These are phyloP conservation scores for Cybosia mesomella DNA, from an alignment of 2,888 invertebrate genomes.

Conservation along the genomic window DNA sequence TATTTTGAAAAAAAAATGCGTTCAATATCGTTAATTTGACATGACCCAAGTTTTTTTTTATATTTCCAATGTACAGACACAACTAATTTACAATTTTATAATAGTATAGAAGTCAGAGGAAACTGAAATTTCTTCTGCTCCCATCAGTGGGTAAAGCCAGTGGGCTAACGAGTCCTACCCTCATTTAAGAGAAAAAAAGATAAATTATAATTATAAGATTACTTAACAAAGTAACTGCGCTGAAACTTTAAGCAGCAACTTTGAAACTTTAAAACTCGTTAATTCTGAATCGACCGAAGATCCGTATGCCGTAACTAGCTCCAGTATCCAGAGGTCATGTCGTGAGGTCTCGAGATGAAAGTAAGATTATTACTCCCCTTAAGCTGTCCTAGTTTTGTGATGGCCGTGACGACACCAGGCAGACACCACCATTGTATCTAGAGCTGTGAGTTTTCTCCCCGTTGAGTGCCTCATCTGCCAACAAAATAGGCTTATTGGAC, in stretches of 20 bases:
- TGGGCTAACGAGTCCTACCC: too few species aligned
- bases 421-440: constrained; percentile 8
- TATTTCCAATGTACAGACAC: too few species aligned
- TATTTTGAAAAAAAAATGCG: too few species aligned
- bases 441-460: background rate
- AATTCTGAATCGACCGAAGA: background rate
- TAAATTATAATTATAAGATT: too few species aligned
- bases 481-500: background rate
- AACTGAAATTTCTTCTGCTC: too few species aligned
- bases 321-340: constrained; percentile 59
- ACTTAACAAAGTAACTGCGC: background rate
- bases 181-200: too few species aligned
- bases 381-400: constrained; percentile 41
- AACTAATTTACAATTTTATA: too few species aligned
- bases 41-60: too few species aligned
- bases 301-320: constrained; percentile 47
- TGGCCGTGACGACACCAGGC: constrained; percentile 20
- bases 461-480: background rate
- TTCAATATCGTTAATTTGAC: too few species aligned
- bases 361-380: constrained; percentile 62
- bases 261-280: constrained; percentile 2
- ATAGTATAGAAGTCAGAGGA: too few species aligned
- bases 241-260: background rate
- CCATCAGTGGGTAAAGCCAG: too few species aligned
- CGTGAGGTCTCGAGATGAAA: constrained; percentile 80